Conservation (phyloP, 2,888 invertebrate species). For the Sesia apiformis region DNA sequence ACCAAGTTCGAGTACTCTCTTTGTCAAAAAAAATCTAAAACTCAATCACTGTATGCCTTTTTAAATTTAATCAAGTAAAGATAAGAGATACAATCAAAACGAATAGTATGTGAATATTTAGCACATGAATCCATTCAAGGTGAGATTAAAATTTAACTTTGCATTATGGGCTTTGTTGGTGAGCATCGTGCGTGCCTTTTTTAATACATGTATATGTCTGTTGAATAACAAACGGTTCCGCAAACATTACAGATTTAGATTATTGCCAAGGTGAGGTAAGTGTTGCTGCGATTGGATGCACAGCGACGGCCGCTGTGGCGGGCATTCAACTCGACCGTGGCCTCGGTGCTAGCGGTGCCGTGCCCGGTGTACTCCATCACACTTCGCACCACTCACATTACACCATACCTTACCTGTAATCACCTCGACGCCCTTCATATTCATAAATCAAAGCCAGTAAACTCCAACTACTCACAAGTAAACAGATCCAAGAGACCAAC, state of each 20-base stretch:
- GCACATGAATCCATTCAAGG: no score
- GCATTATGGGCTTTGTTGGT: no score
- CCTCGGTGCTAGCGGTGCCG: constrained; percentile 12
- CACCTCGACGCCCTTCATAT: constrained; percentile 9
- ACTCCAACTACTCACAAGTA: neutral
- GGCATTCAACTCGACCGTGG: constrained; percentile 56
- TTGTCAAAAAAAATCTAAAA: no score
- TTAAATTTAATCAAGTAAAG: no score
- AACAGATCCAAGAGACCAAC: constrained; percentile 7
- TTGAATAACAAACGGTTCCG: constrained; percentile 40
- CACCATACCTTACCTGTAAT: constrained; percentile 2
- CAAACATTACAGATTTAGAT: constrained; percentile 49
- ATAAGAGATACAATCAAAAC: no score
- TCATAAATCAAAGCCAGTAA: no score
- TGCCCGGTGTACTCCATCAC: neutral
- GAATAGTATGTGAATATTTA: no score
- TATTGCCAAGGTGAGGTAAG: constrained; percentile 62
- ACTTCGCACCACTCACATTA: constrained; percentile 6
- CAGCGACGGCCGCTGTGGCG: constrained; percentile 36
- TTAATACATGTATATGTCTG: constrained; percentile 1
- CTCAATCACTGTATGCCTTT: no score
- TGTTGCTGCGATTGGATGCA: constrained; percentile 39
- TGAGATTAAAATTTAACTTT: no score
- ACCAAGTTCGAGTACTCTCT: no score
- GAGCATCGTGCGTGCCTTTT: no score